Base-by-base conservation (phyloP, 2,888 invertebrate species). In the Argynnis bischoffii region DNA sequence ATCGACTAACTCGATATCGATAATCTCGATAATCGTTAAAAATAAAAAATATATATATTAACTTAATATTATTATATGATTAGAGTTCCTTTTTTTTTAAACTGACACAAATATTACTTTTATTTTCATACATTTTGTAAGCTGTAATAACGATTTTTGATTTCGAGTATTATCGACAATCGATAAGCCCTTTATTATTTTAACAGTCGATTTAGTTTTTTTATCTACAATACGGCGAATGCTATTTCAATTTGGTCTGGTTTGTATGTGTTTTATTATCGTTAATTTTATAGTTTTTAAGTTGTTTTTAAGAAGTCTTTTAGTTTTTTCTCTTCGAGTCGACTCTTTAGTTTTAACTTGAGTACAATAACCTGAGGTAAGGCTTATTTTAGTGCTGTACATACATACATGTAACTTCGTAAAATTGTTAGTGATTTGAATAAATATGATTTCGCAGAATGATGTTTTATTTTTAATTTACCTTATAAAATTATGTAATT, bases 371-470 rank as follows among this genome's bases (percentile, higher is more conserved):
- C 80, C 76, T 80, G 82, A 80, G 79, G 64, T 71, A 73, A 71
- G 73, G 63, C 41, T 60, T 74, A 74, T 77, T 68, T 74, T 84
- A 83, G 83, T 79, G 76, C 74, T 90, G 89, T 89, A 89, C 81
- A 89, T 90, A 89, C 6, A 35, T 35, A 79, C 76, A 76, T 84
- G 81, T 87, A 86, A 85, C 82, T 78, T 78, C 81, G 78, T 87
- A 26, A 85, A 86, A 79, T 81, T 82, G 81, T 87, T 89, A 89
- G 89, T 83, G 81, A 84, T 84, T 87, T 83, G 81, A 83, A 87
- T 82, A 81, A 82, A 82, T 80, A 75, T 87, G 83, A 86, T 86
- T 84, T 87, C 81, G 81, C 81, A 82, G 77, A 77, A 70, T 72
- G 73, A 63, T 73, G 81, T 83, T 83, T 79, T 76, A 81, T 82